A percentile compares a stretch with the other conserved stretches of the same genome.
Evolutionary conservation across 1,140 invertebrate species (phyloP).

Genomic region (Bombus superbus): DNA sequence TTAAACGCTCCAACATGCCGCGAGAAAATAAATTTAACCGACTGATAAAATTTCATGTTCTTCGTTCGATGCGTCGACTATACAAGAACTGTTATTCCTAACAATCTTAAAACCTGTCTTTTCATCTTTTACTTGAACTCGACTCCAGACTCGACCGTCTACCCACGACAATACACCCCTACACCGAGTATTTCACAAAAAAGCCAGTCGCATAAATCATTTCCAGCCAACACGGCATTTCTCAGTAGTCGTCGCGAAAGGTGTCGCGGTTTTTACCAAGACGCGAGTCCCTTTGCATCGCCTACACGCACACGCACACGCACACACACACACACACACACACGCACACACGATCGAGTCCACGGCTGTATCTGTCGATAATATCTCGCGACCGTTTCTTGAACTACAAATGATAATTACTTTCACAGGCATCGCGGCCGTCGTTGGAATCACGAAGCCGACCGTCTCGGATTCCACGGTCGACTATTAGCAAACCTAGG

Average conservation of each 20-base stretch:
- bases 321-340: not conserved
- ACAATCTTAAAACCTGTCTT: not conserved
- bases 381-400: constrained; percentile 28
- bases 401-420: constrained; percentile 54
- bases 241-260: not conserved
- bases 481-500: constrained; percentile 53
- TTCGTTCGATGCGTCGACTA: not conserved
- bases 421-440: not conserved
- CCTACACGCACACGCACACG: not conserved
- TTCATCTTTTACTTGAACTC: not conserved
- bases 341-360: not conserved
- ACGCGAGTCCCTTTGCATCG: not conserved
- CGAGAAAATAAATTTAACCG: too few relatives aligned
- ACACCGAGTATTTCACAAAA: not conserved
- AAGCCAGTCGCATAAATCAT: not conserved
- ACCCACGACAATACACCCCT: not conserved
- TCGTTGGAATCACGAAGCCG: not conserved
- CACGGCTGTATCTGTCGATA: not conserved
- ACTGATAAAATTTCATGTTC: not conserved
- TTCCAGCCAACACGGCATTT: not conserved
- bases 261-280: not conserved
- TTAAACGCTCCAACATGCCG: not conserved
- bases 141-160: not conserved
- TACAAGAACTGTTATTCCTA: not conserved
- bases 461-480: constrained; percentile 61